Percentiles rank a stretch among this genome's conserved stretches.
Evolutionary conservation across 2,113 vertebrate species (phyloP).

Genomic region (Miniopterus natalensis): DNA sequence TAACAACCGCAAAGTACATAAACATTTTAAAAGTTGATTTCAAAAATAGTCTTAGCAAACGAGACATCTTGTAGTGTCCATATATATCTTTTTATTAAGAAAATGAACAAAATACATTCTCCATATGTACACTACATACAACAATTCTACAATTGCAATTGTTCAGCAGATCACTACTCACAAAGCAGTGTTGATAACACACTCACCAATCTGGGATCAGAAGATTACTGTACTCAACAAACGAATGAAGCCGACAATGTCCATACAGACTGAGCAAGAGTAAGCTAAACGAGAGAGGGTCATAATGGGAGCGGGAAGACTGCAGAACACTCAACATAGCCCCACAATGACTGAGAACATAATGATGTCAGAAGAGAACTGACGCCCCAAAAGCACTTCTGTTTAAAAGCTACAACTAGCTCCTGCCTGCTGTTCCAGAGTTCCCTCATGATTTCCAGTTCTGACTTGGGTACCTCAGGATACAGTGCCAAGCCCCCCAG

Average conservation of each 20-base stretch:
- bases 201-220: constrained; percentile 84
- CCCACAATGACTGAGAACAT: not conserved
- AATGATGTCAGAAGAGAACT: not conserved
- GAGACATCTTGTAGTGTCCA: constrained; percentile 35
- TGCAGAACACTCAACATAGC: not conserved
- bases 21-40: constrained; percentile 31
- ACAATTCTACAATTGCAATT: constrained; percentile 91
- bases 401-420: not conserved
- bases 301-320: not conserved
- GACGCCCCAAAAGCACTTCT: not conserved
- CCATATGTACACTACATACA: constrained; percentile 99
- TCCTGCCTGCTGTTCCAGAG: not conserved
- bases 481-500: not conserved
- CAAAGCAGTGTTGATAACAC: constrained; percentile 89
- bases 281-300: not conserved
- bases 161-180: constrained; percentile 88
- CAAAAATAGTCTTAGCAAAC: constrained; percentile 48
- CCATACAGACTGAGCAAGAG: constrained; percentile 52
- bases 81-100: constrained; percentile 91
- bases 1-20: not conserved
- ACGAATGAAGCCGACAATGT: constrained; percentile 58
- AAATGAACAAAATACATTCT: constrained; percentile 99
- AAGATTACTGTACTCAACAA: constrained; percentile 69
- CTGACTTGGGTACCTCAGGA: not conserved
- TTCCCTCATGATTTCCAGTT: not conserved